Conservation (phyloP, 2,888 invertebrate species). For the Tachina fera region DNA sequence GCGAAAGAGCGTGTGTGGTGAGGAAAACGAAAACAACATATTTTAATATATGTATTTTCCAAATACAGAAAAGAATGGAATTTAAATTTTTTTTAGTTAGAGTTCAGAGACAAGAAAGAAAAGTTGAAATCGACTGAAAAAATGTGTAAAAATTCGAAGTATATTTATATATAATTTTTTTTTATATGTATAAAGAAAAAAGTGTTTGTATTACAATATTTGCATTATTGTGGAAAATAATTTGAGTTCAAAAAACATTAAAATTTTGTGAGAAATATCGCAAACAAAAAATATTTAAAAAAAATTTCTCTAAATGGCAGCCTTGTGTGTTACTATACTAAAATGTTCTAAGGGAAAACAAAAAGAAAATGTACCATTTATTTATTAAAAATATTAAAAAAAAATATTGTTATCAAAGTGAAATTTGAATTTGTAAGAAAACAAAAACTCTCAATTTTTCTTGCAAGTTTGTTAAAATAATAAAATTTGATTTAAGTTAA, state of each 20-base stretch:
- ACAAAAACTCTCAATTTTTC: background rate
- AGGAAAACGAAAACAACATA: constrained; percentile 62
- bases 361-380: constrained; percentile 23
- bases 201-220: too few relatives aligned
- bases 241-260: constrained; percentile 3
- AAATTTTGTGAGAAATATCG: constrained; percentile 11
- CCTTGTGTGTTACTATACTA: constrained; percentile 24
- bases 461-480: background rate
- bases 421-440: too few relatives aligned
- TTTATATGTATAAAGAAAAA: background rate
- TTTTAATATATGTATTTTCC: constrained; percentile 71
- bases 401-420: constrained; percentile 54
- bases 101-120: constrained; percentile 70
- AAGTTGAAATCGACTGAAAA: constrained; percentile 70
- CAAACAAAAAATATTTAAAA: constrained; percentile 7
- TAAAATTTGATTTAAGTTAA: background rate
- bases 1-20: constrained; percentile 49
- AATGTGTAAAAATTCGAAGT: constrained; percentile 39
- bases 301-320: constrained; percentile 56
- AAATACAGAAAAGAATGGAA: constrained; percentile 74
- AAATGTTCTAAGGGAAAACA: background rate
- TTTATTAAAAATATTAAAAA: background rate
- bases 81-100: constrained; percentile 69
- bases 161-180: constrained; percentile 52
- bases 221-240: background rate